A percentile compares a stretch with the other conserved stretches of the same genome.
Evolutionary conservation across 2,797 vertebrate genomes (phyloP).

Genomic region (Hybognathus amarus): DNA sequence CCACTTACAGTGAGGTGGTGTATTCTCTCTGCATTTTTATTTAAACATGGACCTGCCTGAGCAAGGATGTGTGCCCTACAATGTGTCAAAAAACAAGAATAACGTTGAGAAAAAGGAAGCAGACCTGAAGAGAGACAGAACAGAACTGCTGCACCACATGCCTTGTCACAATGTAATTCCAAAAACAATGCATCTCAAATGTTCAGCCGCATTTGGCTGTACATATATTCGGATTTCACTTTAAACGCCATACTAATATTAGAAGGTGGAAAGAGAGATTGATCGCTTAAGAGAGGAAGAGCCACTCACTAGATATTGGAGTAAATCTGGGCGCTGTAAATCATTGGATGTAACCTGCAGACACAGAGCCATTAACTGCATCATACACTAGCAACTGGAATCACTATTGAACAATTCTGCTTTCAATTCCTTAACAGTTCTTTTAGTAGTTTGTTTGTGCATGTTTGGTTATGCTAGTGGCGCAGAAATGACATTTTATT

Average conservation of each 20-base stretch:
- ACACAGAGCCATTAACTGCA: neutral
- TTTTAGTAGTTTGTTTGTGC: neutral
- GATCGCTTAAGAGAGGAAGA: constrained; percentile 8
- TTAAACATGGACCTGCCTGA: constrained; percentile 14
- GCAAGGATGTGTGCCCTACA: neutral
- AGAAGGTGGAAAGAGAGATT: neutral
- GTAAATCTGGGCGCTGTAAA: constrained; percentile 52
- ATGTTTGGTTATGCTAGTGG: neutral
- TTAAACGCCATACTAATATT: neutral
- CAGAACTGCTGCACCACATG: neutral
- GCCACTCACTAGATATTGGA: constrained; percentile 28
- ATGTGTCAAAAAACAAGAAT: neutral
- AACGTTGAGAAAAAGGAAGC: neutral
- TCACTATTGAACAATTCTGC: neutral
- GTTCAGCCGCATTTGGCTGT: neutral
- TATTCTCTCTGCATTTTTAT: constrained; percentile 4
- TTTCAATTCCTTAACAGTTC: neutral
- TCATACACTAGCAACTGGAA: neutral
- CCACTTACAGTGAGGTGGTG: neutral
- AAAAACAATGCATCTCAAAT: neutral
- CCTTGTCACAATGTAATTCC: neutral
- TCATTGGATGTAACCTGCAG: constrained; percentile 47
- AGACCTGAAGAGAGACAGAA: constrained; percentile 15
- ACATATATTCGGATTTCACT: neutral
- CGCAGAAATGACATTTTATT: neutral